These are phyloP conservation scores for Miltochrista miniata DNA, from an alignment of 2,888 invertebrate species.

Conservation along the genomic window DNA sequence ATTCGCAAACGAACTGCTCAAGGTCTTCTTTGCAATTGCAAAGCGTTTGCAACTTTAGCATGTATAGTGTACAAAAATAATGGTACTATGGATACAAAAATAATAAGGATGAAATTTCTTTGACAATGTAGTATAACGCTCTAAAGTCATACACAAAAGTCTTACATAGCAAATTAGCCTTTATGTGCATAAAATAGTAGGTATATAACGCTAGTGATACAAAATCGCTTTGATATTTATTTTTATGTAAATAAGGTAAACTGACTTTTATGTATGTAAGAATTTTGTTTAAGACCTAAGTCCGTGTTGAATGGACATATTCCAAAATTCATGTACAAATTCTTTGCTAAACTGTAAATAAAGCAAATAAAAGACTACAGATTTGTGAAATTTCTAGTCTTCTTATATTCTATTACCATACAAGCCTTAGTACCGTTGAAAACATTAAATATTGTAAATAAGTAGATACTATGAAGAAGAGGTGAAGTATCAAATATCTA, in stretches of 20 bases:
- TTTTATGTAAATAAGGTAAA: too few species aligned
- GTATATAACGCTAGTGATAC: not conserved
- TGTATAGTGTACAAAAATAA: not conserved
- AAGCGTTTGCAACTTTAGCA: not conserved
- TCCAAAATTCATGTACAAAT: not conserved
- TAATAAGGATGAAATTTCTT: not conserved
- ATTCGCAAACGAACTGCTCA: not conserved
- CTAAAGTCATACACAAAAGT: not conserved
- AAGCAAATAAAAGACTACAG: not conserved
- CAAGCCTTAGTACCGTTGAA: constrained; percentile 63
- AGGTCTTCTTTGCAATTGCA: not conserved
- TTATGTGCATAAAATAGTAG: not conserved
- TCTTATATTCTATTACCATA: constrained; percentile 53
- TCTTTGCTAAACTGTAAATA: not conserved
- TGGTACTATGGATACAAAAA: too few species aligned
- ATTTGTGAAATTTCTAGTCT: constrained; percentile 9
- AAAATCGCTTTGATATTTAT: too few species aligned
- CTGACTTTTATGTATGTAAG: too few species aligned
- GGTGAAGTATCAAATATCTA: constrained; percentile 88
- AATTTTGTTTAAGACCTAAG: too few species aligned
- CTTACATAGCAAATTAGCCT: not conserved
- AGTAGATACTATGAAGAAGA: constrained; percentile 91
- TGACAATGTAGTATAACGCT: not conserved
- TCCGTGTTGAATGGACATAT: too few species aligned
- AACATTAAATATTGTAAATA: constrained; percentile 88